Evolutionary conservation across 2,797 vertebrate species (phyloP).

Genomic region (Lacerta bilineata): DNA sequence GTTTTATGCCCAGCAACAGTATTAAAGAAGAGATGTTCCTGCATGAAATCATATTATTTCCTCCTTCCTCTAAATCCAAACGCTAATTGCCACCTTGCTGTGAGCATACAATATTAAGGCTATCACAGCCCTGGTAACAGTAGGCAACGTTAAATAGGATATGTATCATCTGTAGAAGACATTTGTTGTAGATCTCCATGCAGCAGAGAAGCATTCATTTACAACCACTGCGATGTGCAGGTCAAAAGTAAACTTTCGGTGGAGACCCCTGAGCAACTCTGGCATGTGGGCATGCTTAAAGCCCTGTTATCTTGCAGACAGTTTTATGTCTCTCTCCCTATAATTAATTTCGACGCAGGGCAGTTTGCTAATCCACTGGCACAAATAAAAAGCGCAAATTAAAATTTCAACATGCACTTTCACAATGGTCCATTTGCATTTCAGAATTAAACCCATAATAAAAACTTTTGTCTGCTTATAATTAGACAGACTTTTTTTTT

Average conservation of each 20-base stretch:
- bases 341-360: slow-evolving; percentile 71
- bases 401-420: slow-evolving; percentile 73
- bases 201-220: slow-evolving; percentile 55
- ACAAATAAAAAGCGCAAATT: slow-evolving; percentile 72
- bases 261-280: slow-evolving; percentile 67
- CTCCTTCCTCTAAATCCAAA: slow-evolving; percentile 79
- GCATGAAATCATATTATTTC: slow-evolving; percentile 79
- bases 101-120: slow-evolving; percentile 75
- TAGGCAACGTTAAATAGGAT: slow-evolving; percentile 70
- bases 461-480: slow-evolving; percentile 79
- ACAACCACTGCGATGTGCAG: slow-evolving; percentile 48
- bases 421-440: slow-evolving; percentile 73
- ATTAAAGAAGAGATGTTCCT: slow-evolving; percentile 77
- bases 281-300: not conserved
- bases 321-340: slow-evolving; percentile 57
- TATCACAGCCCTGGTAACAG: slow-evolving; percentile 81
- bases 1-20: slow-evolving; percentile 72
- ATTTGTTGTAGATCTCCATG: slow-evolving; percentile 47
- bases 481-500: slow-evolving; percentile 77
- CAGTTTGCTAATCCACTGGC: slow-evolving; percentile 71
- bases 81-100: slow-evolving; percentile 84
- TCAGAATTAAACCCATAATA: slow-evolving; percentile 75
- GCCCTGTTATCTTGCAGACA: slow-evolving; percentile 62
- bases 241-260: slow-evolving; percentile 61
- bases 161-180: slow-evolving; percentile 44